Evolutionary conservation across 2,797 vertebrate species (phyloP).

Genomic region (Catharus ustulatus): DNA sequence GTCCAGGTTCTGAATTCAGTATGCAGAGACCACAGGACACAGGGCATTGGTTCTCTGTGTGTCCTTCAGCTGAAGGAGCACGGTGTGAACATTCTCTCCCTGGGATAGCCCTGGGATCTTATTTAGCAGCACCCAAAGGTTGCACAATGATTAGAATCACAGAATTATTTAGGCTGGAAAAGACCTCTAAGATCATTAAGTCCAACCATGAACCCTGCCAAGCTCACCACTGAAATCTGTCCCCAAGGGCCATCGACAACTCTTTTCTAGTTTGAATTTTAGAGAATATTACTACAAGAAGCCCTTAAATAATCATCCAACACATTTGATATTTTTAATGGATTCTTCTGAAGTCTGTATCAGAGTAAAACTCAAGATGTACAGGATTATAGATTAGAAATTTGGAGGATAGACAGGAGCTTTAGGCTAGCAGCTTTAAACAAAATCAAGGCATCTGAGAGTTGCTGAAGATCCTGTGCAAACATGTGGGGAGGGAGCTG

Average conservation of each 20-base stretch:
- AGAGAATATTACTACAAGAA: neutral
- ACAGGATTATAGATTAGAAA: neutral
- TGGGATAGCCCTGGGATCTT: neutral
- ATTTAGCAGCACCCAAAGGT: neutral
- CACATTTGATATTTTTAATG: neutral
- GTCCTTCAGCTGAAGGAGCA: neutral
- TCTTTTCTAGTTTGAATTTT: neutral
- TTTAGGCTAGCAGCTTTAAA: neutral
- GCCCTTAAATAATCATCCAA: neutral
- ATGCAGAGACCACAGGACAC: neutral
- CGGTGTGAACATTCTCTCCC: fast-evolving
- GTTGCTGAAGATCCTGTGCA: neutral
- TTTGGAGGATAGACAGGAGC: neutral
- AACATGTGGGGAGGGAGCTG: neutral
- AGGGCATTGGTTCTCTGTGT: fast-evolving
- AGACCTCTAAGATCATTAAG: neutral
- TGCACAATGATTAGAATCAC: neutral
- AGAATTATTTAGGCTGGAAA: neutral
- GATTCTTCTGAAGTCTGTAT: neutral
- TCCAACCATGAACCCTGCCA: neutral
- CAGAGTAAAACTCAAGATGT: neutral
- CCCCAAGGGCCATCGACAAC: fast-evolving
- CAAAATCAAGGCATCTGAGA: neutral
- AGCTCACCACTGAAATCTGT: neutral
- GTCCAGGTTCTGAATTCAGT: no score